These are phyloP conservation scores for Auanema sp. DNA, from an alignment of 2,888 invertebrate species.

Conservation along the genomic window DNA sequence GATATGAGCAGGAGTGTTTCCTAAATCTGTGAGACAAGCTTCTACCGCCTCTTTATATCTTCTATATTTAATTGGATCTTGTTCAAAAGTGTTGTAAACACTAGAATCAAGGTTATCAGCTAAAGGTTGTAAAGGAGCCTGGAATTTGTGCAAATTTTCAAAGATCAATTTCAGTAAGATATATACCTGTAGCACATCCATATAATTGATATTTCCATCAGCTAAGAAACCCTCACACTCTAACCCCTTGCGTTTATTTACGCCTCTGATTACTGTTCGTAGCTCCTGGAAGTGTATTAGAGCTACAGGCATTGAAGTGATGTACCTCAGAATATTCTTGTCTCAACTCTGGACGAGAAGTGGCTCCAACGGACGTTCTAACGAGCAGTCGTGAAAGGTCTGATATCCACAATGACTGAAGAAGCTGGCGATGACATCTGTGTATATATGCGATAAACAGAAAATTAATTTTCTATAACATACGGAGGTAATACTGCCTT, in stretches of 20 bases:
- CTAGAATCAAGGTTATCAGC: slow-evolving; percentile 92
- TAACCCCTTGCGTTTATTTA: slow-evolving; percentile 3
- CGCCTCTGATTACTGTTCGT: slow-evolving; percentile 22
- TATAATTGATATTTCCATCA: slow-evolving; percentile 28
- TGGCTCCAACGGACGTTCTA: slow-evolving; percentile 9
- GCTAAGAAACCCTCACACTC: slow-evolving; percentile 20
- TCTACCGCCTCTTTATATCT: slow-evolving; percentile 41
- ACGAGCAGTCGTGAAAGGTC: slow-evolving; percentile 30
- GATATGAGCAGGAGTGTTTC: slow-evolving; percentile 9
- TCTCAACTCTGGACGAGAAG: slow-evolving; percentile 8
- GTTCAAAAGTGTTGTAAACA: slow-evolving; percentile 96
- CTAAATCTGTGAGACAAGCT: slow-evolving; percentile 35
- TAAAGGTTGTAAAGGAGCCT: slow-evolving; percentile 82
- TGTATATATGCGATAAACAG: slow-evolving; percentile 9
- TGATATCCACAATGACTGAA: slow-evolving; percentile 38
- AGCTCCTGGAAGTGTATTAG: slow-evolving; percentile 11
- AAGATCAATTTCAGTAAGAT: background rate
- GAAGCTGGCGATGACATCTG: slow-evolving; percentile 26
- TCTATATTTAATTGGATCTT: slow-evolving; percentile 88
- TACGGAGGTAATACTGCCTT: background rate
- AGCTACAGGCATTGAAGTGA: background rate
- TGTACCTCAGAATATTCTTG: slow-evolving; percentile 24
- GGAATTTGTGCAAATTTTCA: slow-evolving; percentile 1
- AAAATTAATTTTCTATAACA: background rate
- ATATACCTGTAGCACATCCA: slow-evolving; percentile 41